phyloP scores from a whole-genome alignment of 2,113 vertebrate genomes.

The Microtus pennsylvanicus region DNA sequence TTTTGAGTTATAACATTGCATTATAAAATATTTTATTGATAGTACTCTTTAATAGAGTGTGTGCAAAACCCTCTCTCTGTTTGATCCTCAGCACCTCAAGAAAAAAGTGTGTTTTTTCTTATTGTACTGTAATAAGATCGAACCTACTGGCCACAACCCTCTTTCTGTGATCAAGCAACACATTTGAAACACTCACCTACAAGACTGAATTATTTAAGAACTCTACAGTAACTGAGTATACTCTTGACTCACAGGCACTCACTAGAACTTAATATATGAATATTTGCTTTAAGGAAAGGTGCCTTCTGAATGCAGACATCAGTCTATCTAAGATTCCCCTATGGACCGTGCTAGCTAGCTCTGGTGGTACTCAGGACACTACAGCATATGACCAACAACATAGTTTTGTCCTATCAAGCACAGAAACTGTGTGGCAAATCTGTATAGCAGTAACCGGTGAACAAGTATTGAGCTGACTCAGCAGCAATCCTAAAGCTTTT shows the following conservation, averaged over 20 bases:
- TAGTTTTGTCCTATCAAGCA: neutral
- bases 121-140: conserved; percentile 15
- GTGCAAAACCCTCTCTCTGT: neutral
- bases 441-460: neutral
- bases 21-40: neutral
- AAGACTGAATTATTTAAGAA: neutral
- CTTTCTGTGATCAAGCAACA: neutral
- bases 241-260: neutral
- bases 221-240: neutral
- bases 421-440: neutral
- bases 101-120: neutral
- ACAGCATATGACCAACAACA: neutral
- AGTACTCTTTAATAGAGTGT: neutral
- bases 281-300: conserved; percentile 24
- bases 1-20: neutral
- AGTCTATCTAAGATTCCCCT: neutral
- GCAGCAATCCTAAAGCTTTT: neutral
- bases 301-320: neutral
- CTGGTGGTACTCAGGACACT: neutral
- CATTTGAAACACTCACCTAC: neutral
- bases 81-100: neutral
- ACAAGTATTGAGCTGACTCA: neutral
- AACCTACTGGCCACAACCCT: neutral
- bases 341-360: neutral
- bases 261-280: neutral